Percentiles rank a stretch among this genome's conserved stretches.
Evolutionary conservation across 2,888 invertebrate species (phyloP).

Genomic region (Rutpela maculata): DNA sequence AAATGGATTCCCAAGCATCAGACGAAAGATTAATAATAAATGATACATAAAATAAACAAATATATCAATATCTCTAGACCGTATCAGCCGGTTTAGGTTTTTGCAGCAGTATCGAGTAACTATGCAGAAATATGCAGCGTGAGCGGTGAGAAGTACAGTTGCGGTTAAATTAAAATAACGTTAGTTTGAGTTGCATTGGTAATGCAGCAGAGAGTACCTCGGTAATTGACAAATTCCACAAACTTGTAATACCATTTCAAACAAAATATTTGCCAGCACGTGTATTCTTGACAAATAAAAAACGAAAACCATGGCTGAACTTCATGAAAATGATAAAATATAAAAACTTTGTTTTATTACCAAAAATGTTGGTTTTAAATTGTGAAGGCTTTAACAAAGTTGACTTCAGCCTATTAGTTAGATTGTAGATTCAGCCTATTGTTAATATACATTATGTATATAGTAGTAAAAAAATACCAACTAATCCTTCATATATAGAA

Average conservation of each 20-base stretch:
- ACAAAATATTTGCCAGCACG: too few species aligned
- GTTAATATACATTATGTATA: too few species aligned
- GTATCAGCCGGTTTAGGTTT: constrained; percentile 45
- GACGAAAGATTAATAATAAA: constrained; percentile 34
- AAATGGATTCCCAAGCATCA: constrained; percentile 3
- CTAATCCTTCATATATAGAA: too few species aligned
- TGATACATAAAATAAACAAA: constrained; percentile 31
- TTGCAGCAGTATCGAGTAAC: constrained; percentile 44
- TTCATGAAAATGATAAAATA: too few species aligned
- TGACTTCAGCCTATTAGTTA: too few species aligned
- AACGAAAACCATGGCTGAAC: too few species aligned
- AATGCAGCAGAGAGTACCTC: neutral
- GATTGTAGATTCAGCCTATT: too few species aligned
- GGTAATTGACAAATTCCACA: neutral
- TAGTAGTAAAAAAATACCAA: too few species aligned
- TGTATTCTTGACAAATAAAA: too few species aligned
- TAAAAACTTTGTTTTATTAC: too few species aligned
- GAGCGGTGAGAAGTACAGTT: constrained; percentile 27
- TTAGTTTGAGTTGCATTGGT: neutral
- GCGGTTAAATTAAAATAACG: constrained; percentile 20
- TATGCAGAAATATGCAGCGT: constrained; percentile 29
- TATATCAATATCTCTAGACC: constrained; percentile 40
- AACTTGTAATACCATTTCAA: neutral
- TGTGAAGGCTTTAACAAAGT: too few species aligned
- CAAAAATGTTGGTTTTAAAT: too few species aligned